Evolutionary conservation across 2,888 invertebrate genomes (phyloP).

Genomic region (Harpalus rubripes): DNA sequence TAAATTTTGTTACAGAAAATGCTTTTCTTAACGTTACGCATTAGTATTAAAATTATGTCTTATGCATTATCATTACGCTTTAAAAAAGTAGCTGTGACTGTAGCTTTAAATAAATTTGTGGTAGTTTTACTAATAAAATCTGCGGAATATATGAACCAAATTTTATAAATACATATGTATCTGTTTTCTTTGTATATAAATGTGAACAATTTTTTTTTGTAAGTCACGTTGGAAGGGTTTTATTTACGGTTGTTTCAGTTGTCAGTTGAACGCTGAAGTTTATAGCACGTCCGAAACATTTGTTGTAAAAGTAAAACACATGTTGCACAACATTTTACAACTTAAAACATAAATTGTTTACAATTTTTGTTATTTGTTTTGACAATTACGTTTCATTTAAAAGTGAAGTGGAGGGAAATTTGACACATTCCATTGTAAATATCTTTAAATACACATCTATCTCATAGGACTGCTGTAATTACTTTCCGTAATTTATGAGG

Average conservation of each 20-base stretch:
- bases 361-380: conserved; percentile 35
- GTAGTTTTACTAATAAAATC: not conserved
- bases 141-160: not conserved
- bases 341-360: conserved; percentile 44
- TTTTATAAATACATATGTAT: not conserved
- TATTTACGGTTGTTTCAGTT: conserved; percentile 48
- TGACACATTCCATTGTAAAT: conserved; percentile 6
- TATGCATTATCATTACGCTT: too few species aligned
- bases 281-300: conserved; percentile 40
- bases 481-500: conserved; percentile 29
- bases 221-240: conserved; percentile 36
- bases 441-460: conserved; percentile 16
- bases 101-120: too few species aligned
- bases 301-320: conserved; percentile 54
- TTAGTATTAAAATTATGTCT: too few species aligned
- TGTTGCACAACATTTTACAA: conserved; percentile 47
- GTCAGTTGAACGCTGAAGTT: conserved; percentile 20
- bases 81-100: too few species aligned
- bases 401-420: not conserved
- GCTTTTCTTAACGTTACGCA: too few species aligned
- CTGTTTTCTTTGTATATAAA: not conserved
- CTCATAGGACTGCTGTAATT: conserved; percentile 28
- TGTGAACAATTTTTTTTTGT: conserved; percentile 4
- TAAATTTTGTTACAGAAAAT: too few species aligned
- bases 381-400: conserved; percentile 20